Conservation (phyloP, 2,888 invertebrate genomes). For the Drosophila mulleri region DNA sequence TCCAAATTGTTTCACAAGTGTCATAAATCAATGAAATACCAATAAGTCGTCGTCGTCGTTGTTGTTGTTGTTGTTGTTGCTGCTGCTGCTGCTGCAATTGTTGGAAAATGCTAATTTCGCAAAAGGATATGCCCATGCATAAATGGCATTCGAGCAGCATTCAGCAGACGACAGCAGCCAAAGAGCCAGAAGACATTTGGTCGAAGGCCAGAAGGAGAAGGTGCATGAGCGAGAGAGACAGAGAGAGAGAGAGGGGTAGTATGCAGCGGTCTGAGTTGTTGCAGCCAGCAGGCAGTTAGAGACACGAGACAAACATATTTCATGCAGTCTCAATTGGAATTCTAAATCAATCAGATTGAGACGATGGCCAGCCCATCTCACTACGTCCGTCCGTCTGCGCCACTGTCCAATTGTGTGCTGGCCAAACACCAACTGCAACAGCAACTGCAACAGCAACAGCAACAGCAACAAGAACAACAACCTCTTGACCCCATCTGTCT, state of each 20-base stretch:
- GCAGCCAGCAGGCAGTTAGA: constrained; percentile 30
- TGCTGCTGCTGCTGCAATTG: constrained; percentile 56
- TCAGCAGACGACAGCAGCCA: constrained; percentile 46
- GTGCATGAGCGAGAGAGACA: neutral
- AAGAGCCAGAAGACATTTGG: constrained; percentile 21
- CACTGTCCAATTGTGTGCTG: constrained; percentile 26
- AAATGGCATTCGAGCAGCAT: constrained; percentile 54
- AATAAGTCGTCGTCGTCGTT: constrained; percentile 81
- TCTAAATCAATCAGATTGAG: constrained; percentile 85
- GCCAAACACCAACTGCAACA: constrained; percentile 13
- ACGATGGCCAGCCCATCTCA: constrained; percentile 56
- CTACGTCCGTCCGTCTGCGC: neutral
- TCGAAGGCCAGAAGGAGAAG: neutral
- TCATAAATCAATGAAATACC: constrained; percentile 85
- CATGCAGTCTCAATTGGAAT: constrained; percentile 84
- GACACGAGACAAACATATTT: constrained; percentile 81
- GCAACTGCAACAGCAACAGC: no score
- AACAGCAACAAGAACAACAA: constrained; percentile 28
- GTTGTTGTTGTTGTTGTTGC: neutral
- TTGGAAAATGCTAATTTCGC: constrained; percentile 83
- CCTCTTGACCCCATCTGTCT: constrained; percentile 64
- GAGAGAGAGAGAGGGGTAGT: neutral
- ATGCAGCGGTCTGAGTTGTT: neutral
- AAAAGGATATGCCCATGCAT: constrained; percentile 77
- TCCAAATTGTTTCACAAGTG: constrained; percentile 84